Base-by-base conservation (phyloP, 2,797 vertebrate species). In the Darevskia nairensis region DNA sequence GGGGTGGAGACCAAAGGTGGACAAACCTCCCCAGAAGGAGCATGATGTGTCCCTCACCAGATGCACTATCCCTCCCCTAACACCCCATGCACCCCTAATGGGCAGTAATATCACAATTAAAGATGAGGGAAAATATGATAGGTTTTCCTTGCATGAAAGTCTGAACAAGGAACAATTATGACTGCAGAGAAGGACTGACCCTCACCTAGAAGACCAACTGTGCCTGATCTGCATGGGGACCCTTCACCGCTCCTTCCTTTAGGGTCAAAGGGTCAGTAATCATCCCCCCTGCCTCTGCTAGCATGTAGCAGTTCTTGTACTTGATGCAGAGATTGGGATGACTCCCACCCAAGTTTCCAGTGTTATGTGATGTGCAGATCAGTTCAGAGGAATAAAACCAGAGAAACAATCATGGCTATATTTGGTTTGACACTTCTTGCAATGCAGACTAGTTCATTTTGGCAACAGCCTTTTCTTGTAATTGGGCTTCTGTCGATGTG, bases 41-140 rank as follows among this genome's bases (percentile, higher is more conserved):
- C 50, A 50, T 50, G 50, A 50, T 50, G 11, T 50, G 50, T 50
- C 11, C 50, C 50, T 50, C 50, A 50, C 50, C 50, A 50, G 11
- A 50, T 50, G 50, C 50, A 11, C 11, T 50, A 50, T 13, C 50
- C 50, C 11, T 50, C 50, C 50, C 50, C 50, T 50, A 50, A 50
- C 50, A 50, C 50, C 50, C 50, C 50, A 50, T 50, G 11, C 50
- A 50, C 50, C 11, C 50, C 50, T 50, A 50, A 3, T 13, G 50
- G 11, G 50, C 50, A 50, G 50, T 50, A 50, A 50, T 50, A 50
- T 11, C 59, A 72, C 92, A 92, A 83, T 91, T 80, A 86, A 92
- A 89, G 91, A 90, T 91, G 78, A 89, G 87, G 85, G 69, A n/a
- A 92, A 93, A 87, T 74, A 55, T 71, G 29, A 61, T 85, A 88